Evolutionary conservation across 2,113 vertebrate genomes (phyloP).

Genomic region (Loxodonta africana): DNA sequence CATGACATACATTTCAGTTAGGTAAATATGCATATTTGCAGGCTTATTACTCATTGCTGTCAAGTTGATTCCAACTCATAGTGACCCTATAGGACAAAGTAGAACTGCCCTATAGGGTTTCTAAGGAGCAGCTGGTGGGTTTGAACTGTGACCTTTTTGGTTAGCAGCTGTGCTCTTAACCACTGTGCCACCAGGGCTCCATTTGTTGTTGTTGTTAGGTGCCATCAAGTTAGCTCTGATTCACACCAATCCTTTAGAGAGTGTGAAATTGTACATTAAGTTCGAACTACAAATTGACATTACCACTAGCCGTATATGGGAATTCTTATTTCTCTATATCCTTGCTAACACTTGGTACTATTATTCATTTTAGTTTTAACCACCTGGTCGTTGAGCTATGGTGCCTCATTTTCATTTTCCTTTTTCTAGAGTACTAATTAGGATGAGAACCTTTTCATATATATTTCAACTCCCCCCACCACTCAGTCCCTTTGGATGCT

Average conservation of each 20-base stretch:
- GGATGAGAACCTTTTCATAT: background rate
- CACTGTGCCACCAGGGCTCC: too few relatives aligned
- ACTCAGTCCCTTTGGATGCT: too few relatives aligned
- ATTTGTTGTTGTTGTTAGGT: too few relatives aligned
- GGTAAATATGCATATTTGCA: background rate
- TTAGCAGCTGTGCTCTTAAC: too few relatives aligned
- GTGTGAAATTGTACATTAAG: background rate
- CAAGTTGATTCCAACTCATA: too few relatives aligned
- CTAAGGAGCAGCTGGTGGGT: too few relatives aligned
- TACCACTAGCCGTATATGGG: background rate
- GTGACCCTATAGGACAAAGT: too few relatives aligned
- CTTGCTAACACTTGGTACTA: background rate
- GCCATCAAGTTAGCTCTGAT: too few relatives aligned
- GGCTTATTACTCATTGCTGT: background rate
- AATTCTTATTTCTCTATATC: background rate
- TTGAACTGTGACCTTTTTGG: too few relatives aligned
- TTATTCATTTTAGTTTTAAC: slow-evolving; percentile 12
- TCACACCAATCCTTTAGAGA: background rate
- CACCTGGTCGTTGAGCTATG: background rate
- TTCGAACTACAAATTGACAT: background rate
- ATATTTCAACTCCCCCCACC: background rate
- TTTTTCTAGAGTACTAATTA: background rate
- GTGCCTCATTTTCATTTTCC: background rate
- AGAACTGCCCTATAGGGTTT: too few relatives aligned
- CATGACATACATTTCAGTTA: slow-evolving; percentile 9